Conservation (phyloP, 2,888 invertebrate genomes). For the Drosophila algonquin region DNA sequence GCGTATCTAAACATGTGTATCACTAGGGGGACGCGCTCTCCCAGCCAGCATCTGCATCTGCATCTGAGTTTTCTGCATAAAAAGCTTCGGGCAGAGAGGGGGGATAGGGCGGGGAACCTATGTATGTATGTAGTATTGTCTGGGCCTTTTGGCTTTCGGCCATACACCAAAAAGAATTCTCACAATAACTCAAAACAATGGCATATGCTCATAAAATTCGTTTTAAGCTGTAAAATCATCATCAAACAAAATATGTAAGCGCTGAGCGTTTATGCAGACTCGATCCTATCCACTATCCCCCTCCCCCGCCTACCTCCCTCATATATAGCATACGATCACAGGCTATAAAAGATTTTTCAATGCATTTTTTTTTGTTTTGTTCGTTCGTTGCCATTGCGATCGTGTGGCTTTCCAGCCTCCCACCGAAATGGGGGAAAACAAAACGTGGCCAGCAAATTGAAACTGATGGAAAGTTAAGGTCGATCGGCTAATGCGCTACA, state of each 20-base stretch:
- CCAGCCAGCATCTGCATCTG: background rate
- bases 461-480: conserved; percentile 28
- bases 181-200: conserved; percentile 82
- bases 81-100: conserved; percentile 2
- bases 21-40: conserved; percentile 44
- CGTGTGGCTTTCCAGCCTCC: conserved; percentile 48
- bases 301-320: background rate
- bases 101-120: background rate
- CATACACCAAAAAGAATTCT: conserved; percentile 68
- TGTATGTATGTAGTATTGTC: conserved; percentile 17
- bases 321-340: conserved; percentile 49
- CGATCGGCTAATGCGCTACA: conserved; percentile 59
- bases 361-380: conserved; percentile 16
- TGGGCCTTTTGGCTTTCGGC: conserved; percentile 33
- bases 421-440: conserved; percentile 25
- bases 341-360: conserved; percentile 65
- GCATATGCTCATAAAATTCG: conserved; percentile 82
- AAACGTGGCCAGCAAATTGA: conserved; percentile 63
- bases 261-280: conserved; percentile 46
- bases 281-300: conserved; percentile 24
- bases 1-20: conserved; percentile 82
- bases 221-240: conserved; percentile 83
- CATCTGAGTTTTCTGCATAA: conserved; percentile 48
- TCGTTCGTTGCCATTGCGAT: conserved; percentile 41
- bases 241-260: conserved; percentile 79